Evolutionary conservation across 2,888 invertebrate genomes (phyloP).

Genomic region (Yponomeuta cagnagella): DNA sequence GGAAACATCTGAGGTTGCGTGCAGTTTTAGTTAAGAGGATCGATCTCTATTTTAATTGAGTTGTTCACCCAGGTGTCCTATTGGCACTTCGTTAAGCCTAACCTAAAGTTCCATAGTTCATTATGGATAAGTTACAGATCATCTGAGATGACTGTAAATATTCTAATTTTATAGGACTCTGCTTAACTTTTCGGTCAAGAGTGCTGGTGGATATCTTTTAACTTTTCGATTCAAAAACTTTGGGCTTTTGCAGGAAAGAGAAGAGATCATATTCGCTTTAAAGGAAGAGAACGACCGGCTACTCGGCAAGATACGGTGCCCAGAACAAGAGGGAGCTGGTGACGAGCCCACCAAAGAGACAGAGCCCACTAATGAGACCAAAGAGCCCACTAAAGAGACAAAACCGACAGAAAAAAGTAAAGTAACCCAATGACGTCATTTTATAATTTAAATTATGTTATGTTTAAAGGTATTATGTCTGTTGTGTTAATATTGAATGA

Average conservation of each 20-base stretch:
- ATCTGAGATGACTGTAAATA: too few species aligned
- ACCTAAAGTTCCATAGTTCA: too few species aligned
- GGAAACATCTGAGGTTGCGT: too few species aligned
- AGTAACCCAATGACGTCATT: neutral
- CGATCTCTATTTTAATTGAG: too few species aligned
- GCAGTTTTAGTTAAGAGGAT: too few species aligned
- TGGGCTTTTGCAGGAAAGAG: conserved; percentile 51
- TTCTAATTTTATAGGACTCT: too few species aligned
- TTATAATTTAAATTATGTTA: neutral
- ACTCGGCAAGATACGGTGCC: conserved; percentile 52
- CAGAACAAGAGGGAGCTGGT: conserved; percentile 27
- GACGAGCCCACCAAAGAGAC: neutral
- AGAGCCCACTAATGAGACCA: neutral
- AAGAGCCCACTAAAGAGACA: neutral
- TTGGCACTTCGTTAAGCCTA: too few species aligned
- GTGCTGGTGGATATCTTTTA: too few species aligned
- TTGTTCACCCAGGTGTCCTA: too few species aligned
- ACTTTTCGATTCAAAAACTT: too few species aligned
- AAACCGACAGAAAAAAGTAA: neutral
- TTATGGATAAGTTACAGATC: too few species aligned
- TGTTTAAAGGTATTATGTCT: neutral
- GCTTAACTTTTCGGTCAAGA: too few species aligned
- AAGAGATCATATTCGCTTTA: conserved; percentile 63
- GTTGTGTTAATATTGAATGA: conserved; percentile 1
- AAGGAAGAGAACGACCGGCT: conserved; percentile 67